These are phyloP conservation scores for Acheta domesticus DNA, from an alignment of 2,888 invertebrate species.

Conservation along the genomic window DNA sequence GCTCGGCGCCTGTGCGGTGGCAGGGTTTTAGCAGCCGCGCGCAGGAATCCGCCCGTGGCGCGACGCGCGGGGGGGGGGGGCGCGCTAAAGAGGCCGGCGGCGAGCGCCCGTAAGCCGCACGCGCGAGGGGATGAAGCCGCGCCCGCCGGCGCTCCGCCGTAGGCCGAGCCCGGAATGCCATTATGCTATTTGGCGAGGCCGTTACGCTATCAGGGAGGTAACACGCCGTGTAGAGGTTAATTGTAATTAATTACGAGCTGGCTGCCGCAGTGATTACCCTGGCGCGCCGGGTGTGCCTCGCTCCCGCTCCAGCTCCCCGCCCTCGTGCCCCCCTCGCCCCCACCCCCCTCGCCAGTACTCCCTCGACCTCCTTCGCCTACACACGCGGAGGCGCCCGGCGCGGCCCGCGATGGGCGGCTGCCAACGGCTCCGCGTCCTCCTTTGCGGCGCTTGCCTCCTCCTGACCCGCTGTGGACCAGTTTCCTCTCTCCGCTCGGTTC, in stretches of 20 bases:
- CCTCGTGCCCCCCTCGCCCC: not conserved
- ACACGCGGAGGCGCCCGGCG: too few species aligned
- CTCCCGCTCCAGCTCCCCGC: not conserved
- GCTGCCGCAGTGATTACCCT: constrained; percentile 5
- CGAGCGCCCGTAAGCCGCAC: not conserved
- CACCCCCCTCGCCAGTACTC: not conserved
- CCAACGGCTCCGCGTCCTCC: too few species aligned
- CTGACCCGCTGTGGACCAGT: too few species aligned
- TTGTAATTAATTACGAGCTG: constrained; percentile 1
- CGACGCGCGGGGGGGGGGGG: not conserved
- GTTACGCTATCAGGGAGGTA: constrained; percentile 18
- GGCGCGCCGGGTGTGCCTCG: not conserved
- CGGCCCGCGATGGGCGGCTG: too few species aligned
- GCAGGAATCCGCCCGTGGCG: not conserved
- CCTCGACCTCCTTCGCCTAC: too few species aligned
- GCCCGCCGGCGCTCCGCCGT: not conserved
- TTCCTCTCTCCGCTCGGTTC: too few species aligned
- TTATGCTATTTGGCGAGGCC: not conserved
- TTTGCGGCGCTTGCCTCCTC: too few species aligned
- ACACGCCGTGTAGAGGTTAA: constrained; percentile 18
- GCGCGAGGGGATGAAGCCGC: not conserved
- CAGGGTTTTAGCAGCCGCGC: too few species aligned
- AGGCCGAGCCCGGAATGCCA: not conserved
- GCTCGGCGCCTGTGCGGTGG: not conserved
- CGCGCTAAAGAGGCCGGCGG: not conserved